phyloP scores from a whole-genome alignment of 1,140 invertebrate species.

The Palaemon carinicauda region DNA sequence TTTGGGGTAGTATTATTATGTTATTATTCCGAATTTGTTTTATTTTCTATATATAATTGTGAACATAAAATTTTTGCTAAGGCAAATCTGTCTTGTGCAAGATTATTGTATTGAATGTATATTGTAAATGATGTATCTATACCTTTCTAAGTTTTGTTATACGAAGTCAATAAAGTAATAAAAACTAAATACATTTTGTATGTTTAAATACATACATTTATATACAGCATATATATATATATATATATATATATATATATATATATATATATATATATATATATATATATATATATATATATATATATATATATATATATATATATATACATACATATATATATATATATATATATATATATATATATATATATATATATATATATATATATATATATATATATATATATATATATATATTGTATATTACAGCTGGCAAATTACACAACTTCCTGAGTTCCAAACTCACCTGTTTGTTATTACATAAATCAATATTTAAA shows the following conservation, averaged over 20 bases:
- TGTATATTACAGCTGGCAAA: too few species aligned
- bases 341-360: neutral
- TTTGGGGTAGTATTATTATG: too few species aligned
- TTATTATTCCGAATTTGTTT: too few species aligned
- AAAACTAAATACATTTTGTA: neutral
- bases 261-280: conserved; percentile 18
- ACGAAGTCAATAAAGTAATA: neutral
- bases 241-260: conserved; percentile 33
- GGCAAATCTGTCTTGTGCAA: neutral
- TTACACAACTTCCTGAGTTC: too few species aligned
- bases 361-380: neutral
- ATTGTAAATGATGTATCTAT: neutral
- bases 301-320: conserved; percentile 31
- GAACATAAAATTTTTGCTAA: neutral
- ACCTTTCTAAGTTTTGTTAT: neutral
- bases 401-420: neutral
- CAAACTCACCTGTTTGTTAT: too few species aligned
- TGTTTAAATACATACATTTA: neutral
- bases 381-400: conserved; percentile 13
- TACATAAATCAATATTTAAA: too few species aligned
- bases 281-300: conserved; percentile 29
- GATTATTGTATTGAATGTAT: neutral
- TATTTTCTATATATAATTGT: too few species aligned
- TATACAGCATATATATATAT: conserved; percentile 18
- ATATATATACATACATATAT: conserved; percentile 13